These are phyloP conservation scores for Cochlearius cochlearius DNA, from an alignment of 2,113 vertebrate species.

Conservation along the genomic window DNA sequence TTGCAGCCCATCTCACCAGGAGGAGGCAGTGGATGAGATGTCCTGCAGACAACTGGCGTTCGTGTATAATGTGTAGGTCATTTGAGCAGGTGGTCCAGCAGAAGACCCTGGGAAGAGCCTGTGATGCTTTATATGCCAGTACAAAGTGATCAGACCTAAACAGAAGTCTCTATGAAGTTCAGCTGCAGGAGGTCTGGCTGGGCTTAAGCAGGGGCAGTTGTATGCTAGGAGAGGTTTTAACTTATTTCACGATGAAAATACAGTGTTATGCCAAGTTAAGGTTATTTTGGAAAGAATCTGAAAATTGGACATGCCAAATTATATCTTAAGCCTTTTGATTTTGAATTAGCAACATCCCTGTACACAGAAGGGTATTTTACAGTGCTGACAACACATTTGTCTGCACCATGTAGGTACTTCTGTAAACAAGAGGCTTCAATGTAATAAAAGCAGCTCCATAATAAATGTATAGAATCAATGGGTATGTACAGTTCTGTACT, in stretches of 20 bases:
- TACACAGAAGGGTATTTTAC: background rate
- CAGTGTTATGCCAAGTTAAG: background rate
- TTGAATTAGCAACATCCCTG: background rate
- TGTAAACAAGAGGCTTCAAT: background rate
- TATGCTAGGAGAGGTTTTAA: background rate
- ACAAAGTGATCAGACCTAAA: background rate
- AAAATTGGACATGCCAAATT: background rate
- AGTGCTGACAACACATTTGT: background rate
- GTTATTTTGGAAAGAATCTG: background rate
- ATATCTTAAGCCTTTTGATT: background rate
- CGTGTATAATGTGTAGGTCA: accelerated
- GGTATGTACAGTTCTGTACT: background rate
- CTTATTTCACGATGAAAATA: background rate
- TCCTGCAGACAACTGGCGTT: background rate
- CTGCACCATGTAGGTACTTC: background rate
- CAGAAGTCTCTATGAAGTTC: background rate
- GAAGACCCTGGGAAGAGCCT: background rate
- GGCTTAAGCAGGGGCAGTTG: background rate
- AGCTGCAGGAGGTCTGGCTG: background rate
- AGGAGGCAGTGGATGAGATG: background rate
- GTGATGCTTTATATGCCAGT: background rate
- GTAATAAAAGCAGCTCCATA: background rate
- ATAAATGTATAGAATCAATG: background rate
- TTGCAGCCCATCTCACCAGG: background rate
- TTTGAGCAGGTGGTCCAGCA: background rate